Conservation (phyloP, 2,888 invertebrate species). For the Venusia cambrica region DNA sequence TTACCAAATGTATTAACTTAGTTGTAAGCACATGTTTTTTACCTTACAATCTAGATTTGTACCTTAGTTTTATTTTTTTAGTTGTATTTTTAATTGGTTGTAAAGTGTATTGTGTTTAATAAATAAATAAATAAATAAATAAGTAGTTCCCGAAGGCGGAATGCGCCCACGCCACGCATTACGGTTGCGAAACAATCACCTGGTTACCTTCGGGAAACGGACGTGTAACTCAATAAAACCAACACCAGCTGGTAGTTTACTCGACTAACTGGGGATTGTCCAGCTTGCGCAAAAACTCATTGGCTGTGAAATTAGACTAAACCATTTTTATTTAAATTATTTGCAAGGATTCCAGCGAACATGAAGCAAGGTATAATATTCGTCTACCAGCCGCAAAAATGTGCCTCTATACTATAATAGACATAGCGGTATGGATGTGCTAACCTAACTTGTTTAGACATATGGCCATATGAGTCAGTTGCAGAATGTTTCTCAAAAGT, state of each 20-base stretch:
- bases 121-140: too few species aligned
- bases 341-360: conserved; percentile 27
- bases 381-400: conserved; percentile 11
- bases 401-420: conserved; percentile 7
- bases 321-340: conserved; percentile 31
- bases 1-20: too few species aligned
- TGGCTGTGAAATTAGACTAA: conserved; percentile 40
- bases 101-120: too few species aligned
- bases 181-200: conserved; percentile 8
- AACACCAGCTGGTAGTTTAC: conserved; percentile 39
- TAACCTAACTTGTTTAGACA: conserved; percentile 9
- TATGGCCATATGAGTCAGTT: conserved; percentile 8
- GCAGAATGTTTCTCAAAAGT: conserved; percentile 11
- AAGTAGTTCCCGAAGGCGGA: conserved; percentile 21
- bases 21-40: too few species aligned
- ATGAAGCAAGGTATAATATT: conserved; percentile 6
- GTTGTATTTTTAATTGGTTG: too few species aligned
- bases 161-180: conserved; percentile 17
- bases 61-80: too few species aligned
- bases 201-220: conserved; percentile 54
- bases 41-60: too few species aligned
- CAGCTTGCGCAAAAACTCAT: conserved; percentile 41
- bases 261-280: conserved; percentile 40
- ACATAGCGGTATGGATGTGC: conserved; percentile 4
- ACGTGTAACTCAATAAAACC: conserved; percentile 41